Evolutionary conservation across 2,113 vertebrate genomes (phyloP).

Genomic region (Quiscalus mexicanus): DNA sequence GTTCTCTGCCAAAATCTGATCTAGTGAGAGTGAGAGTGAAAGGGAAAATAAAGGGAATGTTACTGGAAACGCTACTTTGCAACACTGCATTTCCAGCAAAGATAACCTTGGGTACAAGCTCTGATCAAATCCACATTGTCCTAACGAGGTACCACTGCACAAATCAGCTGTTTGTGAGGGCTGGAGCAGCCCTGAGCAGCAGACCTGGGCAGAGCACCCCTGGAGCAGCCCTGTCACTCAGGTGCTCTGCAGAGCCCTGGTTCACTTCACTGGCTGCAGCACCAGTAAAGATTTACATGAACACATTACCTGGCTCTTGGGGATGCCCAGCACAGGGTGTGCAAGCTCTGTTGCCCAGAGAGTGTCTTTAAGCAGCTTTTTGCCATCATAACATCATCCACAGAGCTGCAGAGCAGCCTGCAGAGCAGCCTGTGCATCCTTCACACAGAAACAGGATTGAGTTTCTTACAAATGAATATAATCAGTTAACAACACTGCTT

Average conservation of each 20-base stretch:
- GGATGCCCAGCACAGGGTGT: not conserved
- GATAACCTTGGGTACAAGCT: not conserved
- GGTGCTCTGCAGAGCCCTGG: fast-evolving
- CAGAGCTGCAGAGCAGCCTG: not conserved
- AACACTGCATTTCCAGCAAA: not conserved
- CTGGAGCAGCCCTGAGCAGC: not conserved
- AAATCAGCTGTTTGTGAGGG: not conserved
- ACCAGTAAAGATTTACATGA: not conserved
- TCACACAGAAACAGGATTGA: not conserved
- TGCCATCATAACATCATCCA: not conserved
- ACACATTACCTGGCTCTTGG: not conserved
- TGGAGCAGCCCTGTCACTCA: not conserved
- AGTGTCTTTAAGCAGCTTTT: not conserved
- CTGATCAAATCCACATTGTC: conserved; percentile 23
- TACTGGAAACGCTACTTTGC: not conserved
- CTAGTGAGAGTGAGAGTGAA: conserved; percentile 42
- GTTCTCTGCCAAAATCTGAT: conserved; percentile 58
- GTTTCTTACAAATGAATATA: not conserved
- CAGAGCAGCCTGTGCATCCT: not conserved
- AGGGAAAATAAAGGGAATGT: conserved; percentile 42
- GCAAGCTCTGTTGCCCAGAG: not conserved
- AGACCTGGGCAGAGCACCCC: not conserved
- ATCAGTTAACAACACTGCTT: not conserved
- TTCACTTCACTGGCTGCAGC: not conserved
- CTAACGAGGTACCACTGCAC: not conserved